These are phyloP conservation scores for Eidolon dupreanum DNA, from an alignment of 2,797 vertebrate species.

Conservation along the genomic window DNA sequence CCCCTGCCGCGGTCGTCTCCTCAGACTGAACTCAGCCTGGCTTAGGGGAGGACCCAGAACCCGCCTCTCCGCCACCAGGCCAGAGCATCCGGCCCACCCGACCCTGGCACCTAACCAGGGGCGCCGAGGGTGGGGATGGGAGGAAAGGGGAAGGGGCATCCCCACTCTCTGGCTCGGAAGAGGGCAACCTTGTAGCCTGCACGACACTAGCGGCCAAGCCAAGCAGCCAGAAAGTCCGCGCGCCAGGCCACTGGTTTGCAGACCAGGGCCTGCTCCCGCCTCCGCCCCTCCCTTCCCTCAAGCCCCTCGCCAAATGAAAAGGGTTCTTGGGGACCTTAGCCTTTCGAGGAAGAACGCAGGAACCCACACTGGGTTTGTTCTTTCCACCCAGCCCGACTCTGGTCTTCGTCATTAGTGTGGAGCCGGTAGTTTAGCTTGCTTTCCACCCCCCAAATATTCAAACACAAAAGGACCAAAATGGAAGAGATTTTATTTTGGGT, in stretches of 20 bases:
- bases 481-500: background rate
- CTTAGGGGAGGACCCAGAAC: background rate
- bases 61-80: background rate
- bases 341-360: conserved; percentile 9
- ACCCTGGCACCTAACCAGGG: background rate
- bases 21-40: background rate
- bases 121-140: background rate
- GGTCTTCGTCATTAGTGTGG: background rate
- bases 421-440: background rate
- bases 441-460: background rate
- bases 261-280: conserved; percentile 33
- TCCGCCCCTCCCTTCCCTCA: conserved; percentile 37
- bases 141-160: background rate
- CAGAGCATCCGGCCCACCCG: background rate
- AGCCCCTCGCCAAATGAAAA: conserved; percentile 59
- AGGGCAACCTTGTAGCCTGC: background rate
- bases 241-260: background rate
- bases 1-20: background rate
- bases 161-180: background rate
- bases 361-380: conserved; percentile 40
- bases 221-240: background rate
- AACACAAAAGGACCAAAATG: background rate
- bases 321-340: conserved; percentile 54
- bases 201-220: background rate
- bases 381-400: background rate